Base-by-base conservation (phyloP, 2,888 invertebrate species). In the Carabus problematicus region DNA sequence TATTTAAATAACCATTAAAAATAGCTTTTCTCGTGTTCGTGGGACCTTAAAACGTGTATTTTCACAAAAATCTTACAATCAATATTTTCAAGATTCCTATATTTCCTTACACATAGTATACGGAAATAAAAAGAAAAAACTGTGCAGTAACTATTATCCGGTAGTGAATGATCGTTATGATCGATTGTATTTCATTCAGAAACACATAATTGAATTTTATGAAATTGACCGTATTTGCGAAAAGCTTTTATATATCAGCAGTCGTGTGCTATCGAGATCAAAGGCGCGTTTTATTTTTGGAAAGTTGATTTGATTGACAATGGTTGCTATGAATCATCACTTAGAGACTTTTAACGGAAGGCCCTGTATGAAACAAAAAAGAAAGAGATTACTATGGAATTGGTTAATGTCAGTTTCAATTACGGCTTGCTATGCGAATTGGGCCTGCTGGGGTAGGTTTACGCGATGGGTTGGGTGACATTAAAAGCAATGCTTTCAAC, bases 401-500 rank as follows among this genome's bases (percentile, higher is more conserved):
- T 66, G 66, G 59, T 66, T 59, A 66, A 58, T 66, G 66, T 66
- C 59, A 59, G 58, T 49, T 66, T 66, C 58, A 66, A 66, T 66
- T 66, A 66, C 59, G 52, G 45, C 58, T 52, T 18, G 19, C 52
- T 11, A 16, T 52, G 11, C 16, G 18, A 52, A 52, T 14, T 52
- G 52, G 9, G 16, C 19, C 18, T 18, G 18, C 14, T 16, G 18
- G 18, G 52, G 19, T 16, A 16, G 18, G 8, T 11, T 52, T 19
- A 52, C 3, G 47, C 49, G 58, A 29, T 41, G 40, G 64, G 19
- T 43, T 40, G 43, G 42, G 54, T 64, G 63, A 55, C 56, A 56
- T 64, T 64, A 55, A 55, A 64, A 64, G 43, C 55, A 56, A 56
- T 56, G 55, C 64, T 64, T 64, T 64, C 54, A 64, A 54, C 55